Evolutionary conservation across 2,888 invertebrate species (phyloP).

Genomic region (Pristionchus fissidentatus): DNA sequence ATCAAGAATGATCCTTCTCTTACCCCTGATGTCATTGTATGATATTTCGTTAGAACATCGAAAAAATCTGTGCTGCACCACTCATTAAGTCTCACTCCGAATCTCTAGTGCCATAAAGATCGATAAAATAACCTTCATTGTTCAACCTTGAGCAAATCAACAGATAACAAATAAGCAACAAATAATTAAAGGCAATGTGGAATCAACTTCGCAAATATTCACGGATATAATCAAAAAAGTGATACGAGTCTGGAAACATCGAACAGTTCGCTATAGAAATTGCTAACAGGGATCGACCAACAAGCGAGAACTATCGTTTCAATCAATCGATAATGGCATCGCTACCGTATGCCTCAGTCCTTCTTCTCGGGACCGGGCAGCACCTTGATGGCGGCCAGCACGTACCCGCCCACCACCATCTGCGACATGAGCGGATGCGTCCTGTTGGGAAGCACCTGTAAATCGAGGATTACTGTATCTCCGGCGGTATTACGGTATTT

Average conservation of each 20-base stretch:
- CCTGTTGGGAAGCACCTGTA: constrained; percentile 79
- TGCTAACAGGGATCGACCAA: background rate
- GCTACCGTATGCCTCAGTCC: constrained; percentile 29
- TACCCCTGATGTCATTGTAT: constrained; percentile 42
- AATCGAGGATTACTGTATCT: constrained; percentile 78
- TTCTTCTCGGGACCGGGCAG: constrained; percentile 29
- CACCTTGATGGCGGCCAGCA: constrained; percentile 83
- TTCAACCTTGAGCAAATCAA: too few relatives aligned
- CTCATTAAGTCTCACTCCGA: too few relatives aligned
- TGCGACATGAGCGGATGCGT: constrained; percentile 95
- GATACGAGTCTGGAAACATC: too few relatives aligned
- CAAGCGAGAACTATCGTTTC: background rate
- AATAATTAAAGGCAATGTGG: too few relatives aligned
- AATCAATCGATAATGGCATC: background rate
- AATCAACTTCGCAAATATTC: too few relatives aligned
- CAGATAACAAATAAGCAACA: too few relatives aligned
- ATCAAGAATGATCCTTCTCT: constrained; percentile 13
- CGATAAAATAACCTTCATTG: too few relatives aligned
- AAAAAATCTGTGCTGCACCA: too few relatives aligned
- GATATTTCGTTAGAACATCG: background rate
- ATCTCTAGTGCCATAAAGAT: too few relatives aligned
- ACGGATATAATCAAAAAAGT: too few relatives aligned
- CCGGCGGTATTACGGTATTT: background rate
- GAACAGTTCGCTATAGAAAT: too few relatives aligned
- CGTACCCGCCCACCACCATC: constrained; percentile 89